These are phyloP conservation scores for Tauraco hartlaubi DNA, from an alignment of 2,797 vertebrate species.

Conservation along the genomic window DNA sequence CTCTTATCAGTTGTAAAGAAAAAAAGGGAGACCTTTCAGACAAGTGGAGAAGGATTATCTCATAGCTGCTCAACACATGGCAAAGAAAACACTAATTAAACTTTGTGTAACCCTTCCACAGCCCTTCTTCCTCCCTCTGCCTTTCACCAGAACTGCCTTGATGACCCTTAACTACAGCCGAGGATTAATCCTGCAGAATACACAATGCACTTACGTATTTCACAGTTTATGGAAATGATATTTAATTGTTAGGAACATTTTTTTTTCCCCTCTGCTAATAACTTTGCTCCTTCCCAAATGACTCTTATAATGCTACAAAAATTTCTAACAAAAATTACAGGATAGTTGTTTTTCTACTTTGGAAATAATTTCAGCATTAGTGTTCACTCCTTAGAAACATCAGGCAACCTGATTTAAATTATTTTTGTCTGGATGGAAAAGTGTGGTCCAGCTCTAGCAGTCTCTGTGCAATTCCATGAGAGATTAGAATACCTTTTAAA, in stretches of 20 bases:
- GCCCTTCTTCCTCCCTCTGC: not conserved
- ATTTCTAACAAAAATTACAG: not conserved
- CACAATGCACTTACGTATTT: not conserved
- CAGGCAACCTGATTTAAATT: not conserved
- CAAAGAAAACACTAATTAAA: not conserved
- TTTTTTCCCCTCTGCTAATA: not conserved
- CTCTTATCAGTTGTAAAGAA: not conserved
- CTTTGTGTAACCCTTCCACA: not conserved
- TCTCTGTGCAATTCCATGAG: not conserved
- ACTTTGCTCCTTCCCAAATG: not conserved
- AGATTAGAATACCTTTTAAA: not conserved
- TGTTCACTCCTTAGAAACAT: not conserved
- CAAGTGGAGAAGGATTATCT: fast-evolving
- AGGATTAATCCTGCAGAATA: not conserved
- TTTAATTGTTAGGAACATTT: not conserved
- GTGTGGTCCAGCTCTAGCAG: not conserved
- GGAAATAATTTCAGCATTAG: not conserved
- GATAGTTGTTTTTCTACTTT: not conserved
- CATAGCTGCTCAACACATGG: not conserved
- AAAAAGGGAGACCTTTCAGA: not conserved
- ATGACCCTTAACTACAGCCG: not conserved
- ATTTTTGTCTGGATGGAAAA: not conserved
- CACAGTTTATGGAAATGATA: not conserved
- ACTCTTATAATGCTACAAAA: not conserved
- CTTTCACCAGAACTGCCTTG: not conserved